Conservation (phyloP, 2,113 vertebrate species). For the Synodontis membranacea region DNA sequence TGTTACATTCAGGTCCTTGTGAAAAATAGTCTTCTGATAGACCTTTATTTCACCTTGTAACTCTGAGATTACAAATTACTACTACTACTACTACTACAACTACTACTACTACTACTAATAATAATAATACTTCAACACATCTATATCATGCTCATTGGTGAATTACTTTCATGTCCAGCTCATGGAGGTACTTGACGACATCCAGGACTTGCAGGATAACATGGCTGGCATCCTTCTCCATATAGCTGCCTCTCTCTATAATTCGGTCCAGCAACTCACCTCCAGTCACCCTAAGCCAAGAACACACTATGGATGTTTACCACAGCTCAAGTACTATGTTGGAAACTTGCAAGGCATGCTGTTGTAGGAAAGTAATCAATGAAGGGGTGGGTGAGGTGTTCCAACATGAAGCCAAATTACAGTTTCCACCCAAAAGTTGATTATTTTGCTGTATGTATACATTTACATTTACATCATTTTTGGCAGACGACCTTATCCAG, state of each 20-base stretch:
- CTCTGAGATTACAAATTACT: not conserved
- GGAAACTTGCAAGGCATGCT: no score
- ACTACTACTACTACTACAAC: no score
- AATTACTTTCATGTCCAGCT: slow-evolving; percentile 74
- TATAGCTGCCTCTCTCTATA: slow-evolving; percentile 73
- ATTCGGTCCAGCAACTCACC: slow-evolving; percentile 75
- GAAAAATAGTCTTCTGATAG: no score
- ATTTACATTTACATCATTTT: no score
- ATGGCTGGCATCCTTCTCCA: slow-evolving; percentile 74
- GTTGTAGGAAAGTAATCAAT: no score
- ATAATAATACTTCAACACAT: not conserved
- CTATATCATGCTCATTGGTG: not conserved
- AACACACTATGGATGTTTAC: not conserved
- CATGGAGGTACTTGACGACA: slow-evolving; percentile 71
- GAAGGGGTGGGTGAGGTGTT: not conserved
- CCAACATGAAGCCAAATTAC: not conserved
- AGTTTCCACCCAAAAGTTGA: no score
- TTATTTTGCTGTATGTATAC: no score
- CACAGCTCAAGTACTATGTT: not conserved
- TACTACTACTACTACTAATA: not conserved
- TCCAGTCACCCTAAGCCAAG: slow-evolving; percentile 67
- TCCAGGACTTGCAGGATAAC: slow-evolving; percentile 72
- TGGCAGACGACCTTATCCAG: no score
- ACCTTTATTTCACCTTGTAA: not conserved
- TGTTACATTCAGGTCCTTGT: slow-evolving; percentile 75